A percentile compares a stretch with the other conserved stretches of the same genome.
Evolutionary conservation across 2,113 vertebrate species (phyloP).

Genomic region (Holacanthus passer): DNA sequence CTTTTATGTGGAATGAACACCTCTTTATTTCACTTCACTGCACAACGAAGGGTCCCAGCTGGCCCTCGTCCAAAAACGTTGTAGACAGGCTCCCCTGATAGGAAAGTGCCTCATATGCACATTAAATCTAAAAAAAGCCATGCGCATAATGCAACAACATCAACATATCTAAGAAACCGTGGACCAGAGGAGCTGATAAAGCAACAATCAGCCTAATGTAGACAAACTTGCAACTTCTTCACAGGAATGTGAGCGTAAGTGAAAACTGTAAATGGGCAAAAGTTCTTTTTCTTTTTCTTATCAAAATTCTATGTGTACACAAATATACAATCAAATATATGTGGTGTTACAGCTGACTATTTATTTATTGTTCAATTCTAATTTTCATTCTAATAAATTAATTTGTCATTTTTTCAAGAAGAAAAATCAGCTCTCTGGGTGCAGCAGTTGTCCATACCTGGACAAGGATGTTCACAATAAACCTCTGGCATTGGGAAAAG

Average conservation of each 20-base stretch:
- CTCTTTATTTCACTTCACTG: background rate
- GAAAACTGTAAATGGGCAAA: background rate
- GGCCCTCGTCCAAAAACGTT: background rate
- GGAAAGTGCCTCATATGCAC: background rate
- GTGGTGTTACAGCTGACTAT: too few species aligned
- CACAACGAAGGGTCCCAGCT: background rate
- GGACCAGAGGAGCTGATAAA: conserved; percentile 24
- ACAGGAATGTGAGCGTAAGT: background rate
- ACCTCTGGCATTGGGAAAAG: background rate
- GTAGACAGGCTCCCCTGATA: background rate
- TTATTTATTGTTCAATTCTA: background rate
- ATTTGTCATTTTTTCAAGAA: conserved; percentile 18
- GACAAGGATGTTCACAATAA: background rate
- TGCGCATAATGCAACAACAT: conserved; percentile 21
- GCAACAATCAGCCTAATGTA: background rate
- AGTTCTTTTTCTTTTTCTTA: too few species aligned
- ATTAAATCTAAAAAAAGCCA: conserved; percentile 10
- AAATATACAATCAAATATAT: background rate
- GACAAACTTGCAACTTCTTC: background rate
- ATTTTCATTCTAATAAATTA: background rate
- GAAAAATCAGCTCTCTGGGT: background rate
- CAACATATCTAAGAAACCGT: conserved; percentile 35
- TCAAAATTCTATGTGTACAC: too few species aligned
- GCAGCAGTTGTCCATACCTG: background rate
- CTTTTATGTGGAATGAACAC: background rate